phyloP scores from a whole-genome alignment of 2,113 vertebrate species.

The Synodontis membranacea region DNA sequence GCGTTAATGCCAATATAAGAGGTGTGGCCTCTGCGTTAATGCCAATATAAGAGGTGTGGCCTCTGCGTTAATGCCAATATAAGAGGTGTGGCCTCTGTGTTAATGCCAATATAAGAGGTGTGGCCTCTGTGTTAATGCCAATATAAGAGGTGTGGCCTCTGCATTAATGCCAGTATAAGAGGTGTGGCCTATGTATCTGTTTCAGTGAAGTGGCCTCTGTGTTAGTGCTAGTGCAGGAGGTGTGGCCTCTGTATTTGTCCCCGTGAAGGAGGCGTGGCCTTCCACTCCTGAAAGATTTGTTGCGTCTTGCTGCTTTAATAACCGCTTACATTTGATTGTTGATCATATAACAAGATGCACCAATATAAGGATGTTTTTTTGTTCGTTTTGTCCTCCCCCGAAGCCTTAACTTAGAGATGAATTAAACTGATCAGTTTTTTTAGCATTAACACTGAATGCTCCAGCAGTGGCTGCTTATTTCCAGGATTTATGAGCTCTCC shows the following conservation, averaged over 20 bases:
- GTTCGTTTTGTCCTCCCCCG: not conserved
- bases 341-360: not conserved
- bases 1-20: not conserved
- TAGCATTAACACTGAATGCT: not conserved
- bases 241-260: not conserved
- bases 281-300: not conserved
- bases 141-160: not conserved
- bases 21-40: not conserved
- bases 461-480: not conserved
- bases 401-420: not conserved
- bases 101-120: not conserved
- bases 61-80: not conserved
- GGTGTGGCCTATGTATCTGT: not conserved
- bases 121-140: not conserved
- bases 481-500: not conserved
- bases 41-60: not conserved
- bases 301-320: not conserved
- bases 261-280: not conserved
- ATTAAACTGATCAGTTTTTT: not conserved
- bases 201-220: not conserved
- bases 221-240: not conserved
- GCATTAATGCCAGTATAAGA: not conserved
- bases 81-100: not conserved
- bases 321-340: not conserved
- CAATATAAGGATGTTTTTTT: not conserved